These are phyloP conservation scores for Minunthozetes semirufus DNA, from an alignment of 2,888 invertebrate genomes.

Conservation along the genomic window DNA sequence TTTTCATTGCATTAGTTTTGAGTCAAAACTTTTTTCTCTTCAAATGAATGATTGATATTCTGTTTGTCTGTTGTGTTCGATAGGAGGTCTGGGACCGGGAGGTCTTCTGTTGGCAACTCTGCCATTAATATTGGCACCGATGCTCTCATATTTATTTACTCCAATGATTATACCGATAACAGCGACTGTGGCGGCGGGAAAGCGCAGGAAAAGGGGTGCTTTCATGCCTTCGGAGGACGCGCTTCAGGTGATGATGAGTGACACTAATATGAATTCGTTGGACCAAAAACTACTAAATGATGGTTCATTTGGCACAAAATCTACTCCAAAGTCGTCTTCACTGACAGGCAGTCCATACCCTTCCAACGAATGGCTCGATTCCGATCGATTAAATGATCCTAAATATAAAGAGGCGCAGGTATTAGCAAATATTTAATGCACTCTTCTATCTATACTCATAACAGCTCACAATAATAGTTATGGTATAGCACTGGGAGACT, in stretches of 20 bases:
- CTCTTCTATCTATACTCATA: no score
- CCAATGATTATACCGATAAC: conserved; percentile 39
- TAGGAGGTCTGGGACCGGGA: conserved; percentile 33
- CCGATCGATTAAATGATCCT: conserved; percentile 29
- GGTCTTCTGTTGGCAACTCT: conserved; percentile 36
- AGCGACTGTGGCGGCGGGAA: conserved; percentile 37
- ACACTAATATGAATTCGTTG: not conserved
- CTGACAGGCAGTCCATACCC: not conserved
- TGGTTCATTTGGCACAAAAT: conserved; percentile 24
- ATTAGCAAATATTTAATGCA: not conserved
- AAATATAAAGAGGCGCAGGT: conserved; percentile 24
- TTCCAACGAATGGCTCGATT: conserved; percentile 14
- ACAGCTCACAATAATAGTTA: no score
- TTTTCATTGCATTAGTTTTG: no score
- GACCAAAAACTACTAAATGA: conserved; percentile 14
- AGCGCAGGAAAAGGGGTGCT: conserved; percentile 32
- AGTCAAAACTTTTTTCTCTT: no score
- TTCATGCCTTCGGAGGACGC: not conserved
- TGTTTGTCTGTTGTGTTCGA: not conserved
- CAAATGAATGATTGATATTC: not conserved
- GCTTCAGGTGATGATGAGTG: conserved; percentile 2
- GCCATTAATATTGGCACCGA: conserved; percentile 35
- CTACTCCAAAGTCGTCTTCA: not conserved
- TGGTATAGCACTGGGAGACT: no score
- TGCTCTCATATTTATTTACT: conserved; percentile 36